Evolutionary conservation across 2,797 vertebrate genomes (phyloP), one percentile per base, ranked within the genome.

Genomic region (Scarus forsteni): DNA sequence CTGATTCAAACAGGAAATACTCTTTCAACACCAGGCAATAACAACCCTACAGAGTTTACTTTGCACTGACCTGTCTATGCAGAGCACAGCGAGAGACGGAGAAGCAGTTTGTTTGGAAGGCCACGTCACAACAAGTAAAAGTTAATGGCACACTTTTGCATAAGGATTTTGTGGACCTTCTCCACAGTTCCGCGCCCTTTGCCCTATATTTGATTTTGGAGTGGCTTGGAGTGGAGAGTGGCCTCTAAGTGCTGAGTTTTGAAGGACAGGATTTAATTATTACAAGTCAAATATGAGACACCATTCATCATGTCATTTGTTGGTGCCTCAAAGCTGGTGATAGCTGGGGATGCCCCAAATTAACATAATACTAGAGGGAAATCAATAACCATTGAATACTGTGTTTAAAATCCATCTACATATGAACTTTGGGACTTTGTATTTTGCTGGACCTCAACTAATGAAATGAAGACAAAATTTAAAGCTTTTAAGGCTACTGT

Each of bases 1-100:
- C 8, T 27, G 54, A 80, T 75, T 93, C 79, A 92, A 92, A 92
- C 88, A 92, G 91, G 90, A 92, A 91, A 88, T 86, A 83, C 63
- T 87, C 86, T 87, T 85, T 92, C 84, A 91, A 86, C 88, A 81
- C 78, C 77, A 89, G 64, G 81, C 85, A 89, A 88, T 91, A 93
- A 91, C 90, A 91, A 89, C 75, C 80, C 65, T 6, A 43, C 75
- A 88, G 36, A 84, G 89, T 92, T 92, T 92, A 91, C 77, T 80
- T 80, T 86, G 80, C 36, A 6, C 56, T 75, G 80, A 83, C 79
- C 82, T 75, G 77, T 75, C 81, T 70, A 48, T 34, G 7, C 61
- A 54, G 75, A 80, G 77, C 59, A 19, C 75, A 43, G 53, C 8
- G 13, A 67, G 74, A 67, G 63, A 84, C 14, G 2, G 36, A 15